These are phyloP conservation scores for Leptarthrus brevirostris DNA, from an alignment of 2,888 invertebrate species.

Conservation along the genomic window DNA sequence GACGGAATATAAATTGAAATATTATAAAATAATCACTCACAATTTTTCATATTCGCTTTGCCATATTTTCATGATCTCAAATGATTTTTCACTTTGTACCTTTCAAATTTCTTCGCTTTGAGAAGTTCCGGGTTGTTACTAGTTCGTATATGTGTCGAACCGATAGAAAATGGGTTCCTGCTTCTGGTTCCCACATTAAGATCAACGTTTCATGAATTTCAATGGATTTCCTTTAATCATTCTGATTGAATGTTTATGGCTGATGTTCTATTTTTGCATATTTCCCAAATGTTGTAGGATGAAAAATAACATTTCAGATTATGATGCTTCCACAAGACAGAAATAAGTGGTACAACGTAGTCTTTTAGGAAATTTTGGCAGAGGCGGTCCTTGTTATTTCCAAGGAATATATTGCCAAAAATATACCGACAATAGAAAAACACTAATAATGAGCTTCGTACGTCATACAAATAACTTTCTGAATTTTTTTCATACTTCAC, in stretches of 20 bases:
- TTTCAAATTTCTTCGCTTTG: neutral
- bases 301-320: no score
- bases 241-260: constrained; percentile 47
- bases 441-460: no score
- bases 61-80: constrained; percentile 52
- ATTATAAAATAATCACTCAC: constrained; percentile 53
- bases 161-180: constrained; percentile 18
- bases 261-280: constrained; percentile 21
- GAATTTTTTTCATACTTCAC: no score
- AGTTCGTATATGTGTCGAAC: neutral
- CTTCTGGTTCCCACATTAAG: constrained; percentile 30
- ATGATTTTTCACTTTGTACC: constrained; percentile 51
- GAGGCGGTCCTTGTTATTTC: no score
- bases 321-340: no score
- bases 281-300: no score
- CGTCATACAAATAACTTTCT: no score
- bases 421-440: no score
- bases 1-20: constrained; percentile 53
- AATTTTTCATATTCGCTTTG: constrained; percentile 50
- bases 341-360: no score
- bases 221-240: constrained; percentile 49
- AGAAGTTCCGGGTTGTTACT: neutral
- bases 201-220: constrained; percentile 48
- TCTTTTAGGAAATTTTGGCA: no score
- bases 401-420: no score